These are phyloP conservation scores for Eulithis prunata DNA, from an alignment of 2,888 invertebrate species.

Conservation along the genomic window DNA sequence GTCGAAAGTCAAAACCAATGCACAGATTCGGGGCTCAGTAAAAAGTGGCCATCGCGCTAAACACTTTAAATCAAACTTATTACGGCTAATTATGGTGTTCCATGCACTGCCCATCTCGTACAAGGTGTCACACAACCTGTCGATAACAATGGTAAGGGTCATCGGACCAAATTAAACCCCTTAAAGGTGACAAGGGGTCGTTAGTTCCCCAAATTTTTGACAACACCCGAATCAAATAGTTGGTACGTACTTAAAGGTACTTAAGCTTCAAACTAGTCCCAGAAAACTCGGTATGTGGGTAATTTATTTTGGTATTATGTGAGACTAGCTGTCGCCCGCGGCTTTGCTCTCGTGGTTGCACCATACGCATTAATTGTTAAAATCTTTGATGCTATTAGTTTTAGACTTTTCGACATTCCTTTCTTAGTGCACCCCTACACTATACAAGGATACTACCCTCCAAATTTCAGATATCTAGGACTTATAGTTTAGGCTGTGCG, in stretches of 20 bases:
- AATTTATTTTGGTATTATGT: constrained; percentile 12
- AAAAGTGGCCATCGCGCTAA: no score
- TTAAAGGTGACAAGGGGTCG: constrained; percentile 9
- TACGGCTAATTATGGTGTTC: not conserved
- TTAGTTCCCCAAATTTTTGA: constrained; percentile 18
- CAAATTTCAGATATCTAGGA: no score
- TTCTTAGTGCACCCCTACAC: no score
- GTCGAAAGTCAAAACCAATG: no score
- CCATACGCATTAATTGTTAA: no score
- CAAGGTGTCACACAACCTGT: constrained; percentile 2
- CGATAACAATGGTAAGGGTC: constrained; percentile 12
- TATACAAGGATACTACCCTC: no score
- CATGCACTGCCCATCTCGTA: not conserved
- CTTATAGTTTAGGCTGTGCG: no score
- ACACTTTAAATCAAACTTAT: no score
- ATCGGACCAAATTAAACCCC: constrained; percentile 8
- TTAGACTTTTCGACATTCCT: no score
- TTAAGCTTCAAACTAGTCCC: constrained; percentile 12
- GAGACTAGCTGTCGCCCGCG: not conserved
- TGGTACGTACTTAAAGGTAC: constrained; percentile 27
- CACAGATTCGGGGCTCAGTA: no score
- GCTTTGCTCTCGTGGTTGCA: no score
- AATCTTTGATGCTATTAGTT: no score
- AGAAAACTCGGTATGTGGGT: constrained; percentile 1
- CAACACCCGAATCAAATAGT: constrained; percentile 33